Evolutionary conservation across 1,140 invertebrate species (phyloP).

Genomic region (Polypedilum vanderplanki): DNA sequence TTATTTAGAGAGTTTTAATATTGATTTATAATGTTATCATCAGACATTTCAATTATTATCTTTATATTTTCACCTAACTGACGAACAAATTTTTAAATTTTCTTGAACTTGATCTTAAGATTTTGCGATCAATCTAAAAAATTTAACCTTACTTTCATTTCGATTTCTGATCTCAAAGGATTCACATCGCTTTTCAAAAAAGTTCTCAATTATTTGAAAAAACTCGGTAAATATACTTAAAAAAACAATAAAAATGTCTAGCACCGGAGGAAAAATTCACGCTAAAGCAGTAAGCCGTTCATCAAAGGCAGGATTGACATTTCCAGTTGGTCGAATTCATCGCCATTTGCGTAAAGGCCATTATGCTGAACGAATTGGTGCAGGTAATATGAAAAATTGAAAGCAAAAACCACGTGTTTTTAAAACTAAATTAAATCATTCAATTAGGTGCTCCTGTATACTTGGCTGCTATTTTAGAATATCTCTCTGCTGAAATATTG

Average conservation of each 20-base stretch:
- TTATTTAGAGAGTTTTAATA: too few species aligned
- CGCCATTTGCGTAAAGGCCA: not conserved
- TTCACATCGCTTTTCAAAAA: not conserved
- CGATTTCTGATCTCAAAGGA: slow-evolving; percentile 34
- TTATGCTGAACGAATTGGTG: not conserved
- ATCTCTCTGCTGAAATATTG: slow-evolving; percentile 58
- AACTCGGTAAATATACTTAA: not conserved
- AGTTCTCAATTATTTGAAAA: not conserved
- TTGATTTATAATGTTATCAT: too few species aligned
- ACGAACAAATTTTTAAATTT: too few species aligned
- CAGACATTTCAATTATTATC: too few species aligned
- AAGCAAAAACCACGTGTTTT: not conserved
- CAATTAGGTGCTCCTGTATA: not conserved
- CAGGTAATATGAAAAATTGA: not conserved
- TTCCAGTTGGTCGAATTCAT: not conserved
- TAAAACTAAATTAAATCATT: not conserved
- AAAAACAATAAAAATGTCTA: not conserved
- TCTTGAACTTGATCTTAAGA: too few species aligned
- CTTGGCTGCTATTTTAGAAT: slow-evolving; percentile 50
- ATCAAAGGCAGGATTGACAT: not conserved
- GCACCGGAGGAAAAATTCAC: not conserved
- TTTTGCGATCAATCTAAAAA: too few species aligned
- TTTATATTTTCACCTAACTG: too few species aligned
- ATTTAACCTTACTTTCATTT: slow-evolving; percentile 53
- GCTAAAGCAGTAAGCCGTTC: not conserved